Conservation (phyloP, 2,797 vertebrate species). For the Setipinna tenuifilis region DNA sequence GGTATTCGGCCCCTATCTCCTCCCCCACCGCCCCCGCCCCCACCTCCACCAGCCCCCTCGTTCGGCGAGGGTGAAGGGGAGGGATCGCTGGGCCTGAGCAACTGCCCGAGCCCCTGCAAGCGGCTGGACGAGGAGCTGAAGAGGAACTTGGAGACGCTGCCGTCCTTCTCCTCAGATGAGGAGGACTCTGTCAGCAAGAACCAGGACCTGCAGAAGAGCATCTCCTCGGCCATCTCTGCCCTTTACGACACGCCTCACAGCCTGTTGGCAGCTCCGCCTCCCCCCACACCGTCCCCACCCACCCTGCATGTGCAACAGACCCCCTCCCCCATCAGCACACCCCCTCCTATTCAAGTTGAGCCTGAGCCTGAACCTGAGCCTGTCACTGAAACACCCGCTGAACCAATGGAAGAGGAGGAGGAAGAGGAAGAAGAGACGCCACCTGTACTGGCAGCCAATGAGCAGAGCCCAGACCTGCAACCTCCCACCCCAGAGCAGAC, state of each 20-base stretch:
- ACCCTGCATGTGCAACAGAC: constrained; percentile 50
- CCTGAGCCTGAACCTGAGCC: constrained; percentile 59
- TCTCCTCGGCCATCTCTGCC: constrained; percentile 90
- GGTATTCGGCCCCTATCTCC: constrained; percentile 69
- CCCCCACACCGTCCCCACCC: constrained; percentile 58
- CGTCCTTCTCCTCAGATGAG: constrained; percentile 91
- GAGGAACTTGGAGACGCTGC: constrained; percentile 87
- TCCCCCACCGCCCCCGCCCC: constrained; percentile 59
- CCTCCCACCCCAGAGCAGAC: neutral
- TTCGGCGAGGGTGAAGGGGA: constrained; percentile 69
- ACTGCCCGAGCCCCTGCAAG: constrained; percentile 87
- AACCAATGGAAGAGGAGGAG: constrained; percentile 25
- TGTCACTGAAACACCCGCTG: constrained; percentile 43
- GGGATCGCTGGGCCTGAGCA: constrained; percentile 77
- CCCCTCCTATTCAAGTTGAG: constrained; percentile 47
- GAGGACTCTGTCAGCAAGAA: constrained; percentile 93
- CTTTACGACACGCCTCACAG: constrained; percentile 84
- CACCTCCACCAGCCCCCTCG: constrained; percentile 52
- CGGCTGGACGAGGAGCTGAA: constrained; percentile 89
- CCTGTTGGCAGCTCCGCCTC: constrained; percentile 65
- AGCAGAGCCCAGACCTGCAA: neutral
- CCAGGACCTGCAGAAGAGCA: constrained; percentile 92
- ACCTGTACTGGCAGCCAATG: constrained; percentile 1
- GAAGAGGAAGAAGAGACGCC: constrained; percentile 40
- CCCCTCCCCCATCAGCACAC: constrained; percentile 58